Base-by-base conservation (phyloP, 2,113 vertebrate species). In the Paedocypris sp. region DNA sequence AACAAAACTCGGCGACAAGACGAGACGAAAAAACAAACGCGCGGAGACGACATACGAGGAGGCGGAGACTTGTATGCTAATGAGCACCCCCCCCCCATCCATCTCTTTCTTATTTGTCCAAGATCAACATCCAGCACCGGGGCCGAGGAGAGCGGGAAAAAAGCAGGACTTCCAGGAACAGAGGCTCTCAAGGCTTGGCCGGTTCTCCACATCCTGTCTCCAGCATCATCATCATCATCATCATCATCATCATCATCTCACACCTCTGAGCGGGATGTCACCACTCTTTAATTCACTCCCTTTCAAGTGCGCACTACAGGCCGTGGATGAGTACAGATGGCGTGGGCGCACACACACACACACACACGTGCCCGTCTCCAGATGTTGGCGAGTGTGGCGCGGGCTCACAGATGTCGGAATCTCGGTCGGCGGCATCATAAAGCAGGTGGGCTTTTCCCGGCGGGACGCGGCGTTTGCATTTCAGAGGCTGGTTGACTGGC, bases 31-130 rank as follows among this genome's bases (percentile, higher is more conserved):
- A 47, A 48, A 48, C n/a, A 48, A 28, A 4, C 11, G 35, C 6
- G 32, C 16, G n/a, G 29, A 51, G 9, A 57, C 29, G n/a, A 32
- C 29, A 57, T 43, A 42, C 15, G 54, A 31, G 31, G 60, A 54
- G 47, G 42, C 38, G 4, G n/a, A 23, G 16, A 20, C 49, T 23
- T 46, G 54, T 42, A 54, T 38, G 49, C 43, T 62, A 62, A 62
- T 57, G 42, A 66, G 32, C 38, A 42, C 39, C 51, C 58, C 10
- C 69, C 15, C 22, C 10, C 20, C 29, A 51, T 60, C 3, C n/a
- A 65, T 46, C 39, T 53, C 64, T 71, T 64, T 64, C 23, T 56
- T 56, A 48, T 29, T 36, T 45, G 26, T 66, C 62, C 67, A 60
- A 53, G 15, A 54, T 51, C 15, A 67, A 49, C 35, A 62, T 18